A percentile compares a stretch with the other conserved stretches of the same genome.
Evolutionary conservation across 2,113 vertebrate genomes (phyloP).

Genomic region (Pica pica): DNA sequence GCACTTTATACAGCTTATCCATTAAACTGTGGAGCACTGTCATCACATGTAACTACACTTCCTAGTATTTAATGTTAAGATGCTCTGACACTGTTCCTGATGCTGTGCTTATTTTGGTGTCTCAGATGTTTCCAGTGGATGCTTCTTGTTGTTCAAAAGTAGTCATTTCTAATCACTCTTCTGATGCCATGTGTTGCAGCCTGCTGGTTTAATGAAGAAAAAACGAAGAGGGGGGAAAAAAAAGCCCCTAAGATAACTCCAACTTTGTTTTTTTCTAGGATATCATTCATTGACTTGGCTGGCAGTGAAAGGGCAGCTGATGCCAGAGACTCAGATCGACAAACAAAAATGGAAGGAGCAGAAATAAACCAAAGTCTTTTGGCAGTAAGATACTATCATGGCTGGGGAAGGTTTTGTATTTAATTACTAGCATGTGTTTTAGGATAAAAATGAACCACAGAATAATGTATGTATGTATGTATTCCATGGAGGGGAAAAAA

Average conservation of each 20-base stretch:
- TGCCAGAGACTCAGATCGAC: constrained; percentile 81
- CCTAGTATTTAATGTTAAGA: neutral
- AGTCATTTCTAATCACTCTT: neutral
- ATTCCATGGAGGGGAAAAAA: neutral
- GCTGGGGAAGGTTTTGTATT: neutral
- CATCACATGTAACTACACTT: neutral
- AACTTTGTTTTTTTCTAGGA: constrained; percentile 71
- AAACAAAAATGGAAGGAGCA: constrained; percentile 89
- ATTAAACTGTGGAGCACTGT: constrained; percentile 13
- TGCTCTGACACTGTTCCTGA: neutral
- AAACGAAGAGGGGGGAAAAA: neutral
- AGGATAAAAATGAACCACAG: neutral
- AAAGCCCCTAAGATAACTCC: neutral
- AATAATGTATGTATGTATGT: neutral
- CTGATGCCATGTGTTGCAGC: neutral
- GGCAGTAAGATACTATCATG: constrained; percentile 76
- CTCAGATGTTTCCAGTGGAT: neutral
- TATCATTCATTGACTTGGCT: constrained; percentile 93
- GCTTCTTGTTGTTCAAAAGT: constrained; percentile 6
- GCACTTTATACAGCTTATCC: neutral
- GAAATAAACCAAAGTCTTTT: constrained; percentile 95
- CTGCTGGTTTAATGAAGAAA: neutral
- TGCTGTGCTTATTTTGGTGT: neutral
- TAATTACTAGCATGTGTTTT: neutral
- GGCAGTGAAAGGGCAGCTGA: constrained; percentile 92